Evolutionary conservation across 2,797 vertebrate genomes (phyloP).

Genomic region (Sebastes wilsoni): DNA sequence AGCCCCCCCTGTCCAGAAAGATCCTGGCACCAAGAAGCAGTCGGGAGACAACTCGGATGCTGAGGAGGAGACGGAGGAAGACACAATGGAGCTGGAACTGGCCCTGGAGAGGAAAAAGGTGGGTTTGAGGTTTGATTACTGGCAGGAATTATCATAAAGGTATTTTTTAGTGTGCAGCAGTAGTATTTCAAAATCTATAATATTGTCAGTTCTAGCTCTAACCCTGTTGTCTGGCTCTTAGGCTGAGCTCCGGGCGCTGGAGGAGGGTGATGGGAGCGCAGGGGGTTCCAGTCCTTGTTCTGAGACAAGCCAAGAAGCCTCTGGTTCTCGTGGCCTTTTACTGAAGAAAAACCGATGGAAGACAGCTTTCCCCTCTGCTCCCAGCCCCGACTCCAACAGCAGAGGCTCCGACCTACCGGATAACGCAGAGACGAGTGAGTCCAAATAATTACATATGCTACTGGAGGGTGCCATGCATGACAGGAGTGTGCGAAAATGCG

Average conservation of each 20-base stretch:
- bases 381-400: conserved; percentile 91
- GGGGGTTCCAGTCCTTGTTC: conserved; percentile 94
- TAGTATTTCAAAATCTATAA: background rate
- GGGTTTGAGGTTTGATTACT: background rate
- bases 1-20: conserved; percentile 75
- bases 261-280: conserved; percentile 93
- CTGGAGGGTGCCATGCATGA: background rate
- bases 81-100: conserved; percentile 93
- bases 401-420: conserved; percentile 87
- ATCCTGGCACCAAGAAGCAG: conserved; percentile 85
- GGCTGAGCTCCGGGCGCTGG: conserved; percentile 95
- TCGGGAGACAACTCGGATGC: conserved; percentile 84
- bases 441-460: background rate
- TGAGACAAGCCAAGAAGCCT: conserved; percentile 89
- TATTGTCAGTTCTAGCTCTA: background rate
- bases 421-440: conserved; percentile 70
- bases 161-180: background rate
- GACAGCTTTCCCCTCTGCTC: conserved; percentile 85
- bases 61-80: conserved; percentile 91
- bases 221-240: conserved; percentile 52
- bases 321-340: conserved; percentile 74
- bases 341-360: conserved; percentile 93
- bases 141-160: background rate
- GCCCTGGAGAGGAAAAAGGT: conserved; percentile 97
- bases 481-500: background rate